Base-by-base conservation (phyloP, 2,888 invertebrate species). In the Drosophila subsilvestris region DNA sequence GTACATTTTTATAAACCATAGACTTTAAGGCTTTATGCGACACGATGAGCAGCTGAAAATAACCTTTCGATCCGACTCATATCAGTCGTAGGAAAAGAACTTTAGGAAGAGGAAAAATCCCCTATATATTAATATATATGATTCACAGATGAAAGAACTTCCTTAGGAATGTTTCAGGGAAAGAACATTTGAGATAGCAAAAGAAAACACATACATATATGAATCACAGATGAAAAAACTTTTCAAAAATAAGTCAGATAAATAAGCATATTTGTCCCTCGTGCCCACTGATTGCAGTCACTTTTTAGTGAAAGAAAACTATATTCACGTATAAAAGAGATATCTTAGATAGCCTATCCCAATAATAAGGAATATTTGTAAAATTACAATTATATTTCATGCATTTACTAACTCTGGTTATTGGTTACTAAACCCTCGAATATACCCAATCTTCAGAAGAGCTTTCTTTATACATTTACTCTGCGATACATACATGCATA, bases 1-100 rank as follows among this genome's bases (percentile, higher is more conserved):
- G 81, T 81, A 76, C 37, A 53, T 20, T 10, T 43, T 27, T 9
- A 9, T 18, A 10, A 54, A 54, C 9, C 12, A 3, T 32, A 51
- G 14, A 29, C n/a, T 17, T 10, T 47, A 20, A 17, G n/a, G 27
- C 8, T n/a, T 17, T 50, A 18, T 12, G 22, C 22, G 27, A 37
- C 20, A 14, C 14, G 37, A 37, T 37, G 37, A 37, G 37, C 37
- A 37, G 37, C 37, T 37, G n/a, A 7, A 37, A 5, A 32, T 12
- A 32, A 32, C 32, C n/a, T 37, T 37, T 37, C 37, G 37, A 37
- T 37, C 37, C 37, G 37, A 37, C 37, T 37, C 2, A n/a, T 37
- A 14, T 37, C 14, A n/a, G 37, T 37, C 12, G 6, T 29, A 8
- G 8, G 20, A 4, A 20, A 29, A 55, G 14, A 37, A 37, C 37